These are phyloP conservation scores for Harpalus rufipes DNA, from an alignment of 2,888 invertebrate genomes.

Conservation along the genomic window DNA sequence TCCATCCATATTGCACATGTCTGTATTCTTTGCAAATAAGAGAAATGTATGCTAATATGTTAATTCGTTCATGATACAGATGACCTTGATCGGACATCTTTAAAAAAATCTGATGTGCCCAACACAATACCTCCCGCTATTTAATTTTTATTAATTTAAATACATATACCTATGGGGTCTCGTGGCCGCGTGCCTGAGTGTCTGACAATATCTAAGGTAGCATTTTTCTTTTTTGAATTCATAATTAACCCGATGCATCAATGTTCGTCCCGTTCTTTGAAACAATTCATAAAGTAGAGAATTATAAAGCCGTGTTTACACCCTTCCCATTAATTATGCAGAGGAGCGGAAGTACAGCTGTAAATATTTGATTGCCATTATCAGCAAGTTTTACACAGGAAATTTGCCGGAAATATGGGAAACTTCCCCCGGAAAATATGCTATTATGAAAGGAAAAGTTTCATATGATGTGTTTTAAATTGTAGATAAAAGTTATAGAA, in stretches of 20 bases:
- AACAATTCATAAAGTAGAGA: background rate
- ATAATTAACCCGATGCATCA: background rate
- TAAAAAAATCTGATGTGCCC: too few relatives aligned
- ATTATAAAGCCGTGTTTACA: background rate
- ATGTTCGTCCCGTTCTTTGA: background rate
- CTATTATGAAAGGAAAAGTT: background rate
- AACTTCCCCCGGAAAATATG: background rate
- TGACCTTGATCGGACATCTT: too few relatives aligned
- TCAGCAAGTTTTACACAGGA: background rate
- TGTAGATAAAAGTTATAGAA: background rate
- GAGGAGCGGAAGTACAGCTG: background rate
- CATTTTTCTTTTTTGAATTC: background rate
- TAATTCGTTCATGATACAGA: too few relatives aligned
- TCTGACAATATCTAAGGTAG: too few relatives aligned
- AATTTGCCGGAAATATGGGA: background rate
- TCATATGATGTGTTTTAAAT: background rate
- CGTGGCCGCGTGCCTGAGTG: too few relatives aligned
- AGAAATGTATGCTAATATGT: too few relatives aligned
- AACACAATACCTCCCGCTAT: too few relatives aligned
- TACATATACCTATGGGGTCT: too few relatives aligned
- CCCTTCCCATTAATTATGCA: background rate
- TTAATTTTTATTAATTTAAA: too few relatives aligned
- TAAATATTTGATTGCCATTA: slow-evolving; percentile 6
- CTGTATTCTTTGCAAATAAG: too few relatives aligned
- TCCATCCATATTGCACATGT: too few relatives aligned